Evolutionary conservation across 2,113 vertebrate genomes (phyloP), one percentile per base, ranked within the genome.

Genomic region (Mystacornis crossleyi): DNA sequence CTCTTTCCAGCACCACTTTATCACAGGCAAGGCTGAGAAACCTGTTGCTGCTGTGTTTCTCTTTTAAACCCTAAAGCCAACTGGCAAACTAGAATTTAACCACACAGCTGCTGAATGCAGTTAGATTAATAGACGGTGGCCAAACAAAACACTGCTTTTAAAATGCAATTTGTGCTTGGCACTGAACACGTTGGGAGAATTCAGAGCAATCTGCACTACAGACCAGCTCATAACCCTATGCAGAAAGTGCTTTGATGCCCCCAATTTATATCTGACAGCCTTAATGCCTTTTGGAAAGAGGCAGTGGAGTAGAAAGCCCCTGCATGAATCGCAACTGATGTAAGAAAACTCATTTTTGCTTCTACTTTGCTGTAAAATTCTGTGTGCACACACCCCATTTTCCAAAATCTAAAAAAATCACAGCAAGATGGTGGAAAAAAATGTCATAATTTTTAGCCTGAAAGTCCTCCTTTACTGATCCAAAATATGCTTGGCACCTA

Each of bases 141-240:
- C 96, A 97, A 97, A 86, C 90, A 97, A 97, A 96, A 96, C 86
- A 96, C 15, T 74, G 91, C 91, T 91, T 94, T 97, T 94, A 92
- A 97, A 96, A 95, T 54, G 72, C 89, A 92, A 97, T 97, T 96
- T 97, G 72, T 81, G 90, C 86, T 95, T 97, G 95, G 96, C 92
- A 90, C 53, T 16, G 55, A 84, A 50, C 20, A 57, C 42, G 29
- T 0, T 13, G 73, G 88, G 86, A 80, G 75, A 96, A 93, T 43
- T 62, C 72, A 90, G 72, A 88, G 81, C 71, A 94, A 89, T 92
- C 5, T 87, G 85, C 85, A 78, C 77, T 45, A 64, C 69, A 72
- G 74, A 84, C 69, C 79, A 91, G 86, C 91, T 86, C 66, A 33
- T 45, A 97, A 81, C 79, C 77, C 89, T 64, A 15, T 6, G 47